A percentile compares a stretch with the other conserved stretches of the same genome.
Evolutionary conservation across 2,888 invertebrate species (phyloP).

Genomic region (Listrodromus nycthemerus): DNA sequence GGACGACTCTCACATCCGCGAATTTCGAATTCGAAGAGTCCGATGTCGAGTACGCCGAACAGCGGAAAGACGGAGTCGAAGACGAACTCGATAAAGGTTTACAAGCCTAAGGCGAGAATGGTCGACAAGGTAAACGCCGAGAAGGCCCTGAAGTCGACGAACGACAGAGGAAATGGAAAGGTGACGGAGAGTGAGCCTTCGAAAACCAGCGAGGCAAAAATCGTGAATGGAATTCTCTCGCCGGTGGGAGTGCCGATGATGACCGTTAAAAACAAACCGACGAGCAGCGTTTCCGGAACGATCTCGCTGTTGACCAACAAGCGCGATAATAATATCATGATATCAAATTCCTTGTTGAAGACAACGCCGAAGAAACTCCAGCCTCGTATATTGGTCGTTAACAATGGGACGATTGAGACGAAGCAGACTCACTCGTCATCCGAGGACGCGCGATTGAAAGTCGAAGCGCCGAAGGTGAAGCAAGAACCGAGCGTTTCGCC

Average conservation of each 20-base stretch:
- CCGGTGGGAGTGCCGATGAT: conserved; percentile 14
- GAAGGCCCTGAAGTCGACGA: conserved; percentile 68
- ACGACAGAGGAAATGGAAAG: conserved; percentile 50
- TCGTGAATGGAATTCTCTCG: conserved; percentile 52
- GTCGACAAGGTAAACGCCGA: conserved; percentile 77
- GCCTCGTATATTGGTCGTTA: conserved; percentile 59
- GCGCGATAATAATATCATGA: conserved; percentile 60
- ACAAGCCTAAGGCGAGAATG: conserved; percentile 77
- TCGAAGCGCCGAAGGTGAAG: conserved; percentile 27
- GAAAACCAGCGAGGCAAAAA: conserved; percentile 31
- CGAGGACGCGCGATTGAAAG: conserved; percentile 44
- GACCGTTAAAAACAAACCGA: not conserved
- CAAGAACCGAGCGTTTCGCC: conserved; percentile 51
- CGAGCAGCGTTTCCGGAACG: conserved; percentile 1
- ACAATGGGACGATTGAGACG: conserved; percentile 56
- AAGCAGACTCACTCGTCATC: conserved; percentile 14
- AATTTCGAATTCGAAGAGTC: conserved; percentile 40
- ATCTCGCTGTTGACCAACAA: conserved; percentile 58
- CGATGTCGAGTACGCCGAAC: conserved; percentile 25
- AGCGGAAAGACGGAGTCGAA: conserved; percentile 49
- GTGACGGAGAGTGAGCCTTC: conserved; percentile 24
- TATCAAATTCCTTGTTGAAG: conserved; percentile 59
- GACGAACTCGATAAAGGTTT: conserved; percentile 67
- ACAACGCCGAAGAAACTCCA: conserved; percentile 47
- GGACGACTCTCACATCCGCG: conserved; percentile 52